These are phyloP conservation scores for Diloba caeruleocephala DNA, from an alignment of 2,888 invertebrate genomes.

Conservation along the genomic window DNA sequence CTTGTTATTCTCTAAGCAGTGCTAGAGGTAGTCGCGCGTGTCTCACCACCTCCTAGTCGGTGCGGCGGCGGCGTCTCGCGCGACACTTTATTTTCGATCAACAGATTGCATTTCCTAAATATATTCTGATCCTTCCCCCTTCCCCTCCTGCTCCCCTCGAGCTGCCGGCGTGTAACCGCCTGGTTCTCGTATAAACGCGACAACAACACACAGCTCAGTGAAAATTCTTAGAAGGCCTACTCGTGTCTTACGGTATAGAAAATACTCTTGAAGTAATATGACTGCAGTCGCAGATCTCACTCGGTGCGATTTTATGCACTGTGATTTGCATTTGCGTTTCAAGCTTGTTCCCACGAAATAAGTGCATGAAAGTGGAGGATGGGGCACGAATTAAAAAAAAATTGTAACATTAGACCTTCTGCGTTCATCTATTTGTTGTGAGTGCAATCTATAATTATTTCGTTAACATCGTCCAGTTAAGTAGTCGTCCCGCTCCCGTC, in stretches of 20 bases:
- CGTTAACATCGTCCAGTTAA: background rate
- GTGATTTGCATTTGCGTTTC: too few species aligned
- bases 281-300: too few species aligned
- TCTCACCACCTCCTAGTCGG: background rate
- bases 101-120: constrained; percentile 66
- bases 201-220: background rate
- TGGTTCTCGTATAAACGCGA: background rate
- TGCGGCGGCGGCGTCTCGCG: constrained; percentile 11
- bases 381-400: too few species aligned
- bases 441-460: constrained; percentile 9
- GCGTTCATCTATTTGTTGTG: background rate
- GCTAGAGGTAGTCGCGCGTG: too few species aligned
- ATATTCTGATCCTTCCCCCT: constrained; percentile 38
- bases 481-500: background rate
- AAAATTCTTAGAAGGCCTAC: background rate
- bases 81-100: constrained; percentile 59
- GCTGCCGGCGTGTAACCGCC: constrained; percentile 8
- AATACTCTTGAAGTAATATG: too few species aligned
- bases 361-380: too few species aligned
- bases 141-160: background rate
- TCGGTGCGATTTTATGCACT: too few species aligned
- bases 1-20: background rate
- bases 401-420: background rate
- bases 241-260: too few species aligned
- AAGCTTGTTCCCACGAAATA: too few species aligned